phyloP scores from a whole-genome alignment of 1,140 invertebrate species.

The Drosophila watanabei region DNA sequence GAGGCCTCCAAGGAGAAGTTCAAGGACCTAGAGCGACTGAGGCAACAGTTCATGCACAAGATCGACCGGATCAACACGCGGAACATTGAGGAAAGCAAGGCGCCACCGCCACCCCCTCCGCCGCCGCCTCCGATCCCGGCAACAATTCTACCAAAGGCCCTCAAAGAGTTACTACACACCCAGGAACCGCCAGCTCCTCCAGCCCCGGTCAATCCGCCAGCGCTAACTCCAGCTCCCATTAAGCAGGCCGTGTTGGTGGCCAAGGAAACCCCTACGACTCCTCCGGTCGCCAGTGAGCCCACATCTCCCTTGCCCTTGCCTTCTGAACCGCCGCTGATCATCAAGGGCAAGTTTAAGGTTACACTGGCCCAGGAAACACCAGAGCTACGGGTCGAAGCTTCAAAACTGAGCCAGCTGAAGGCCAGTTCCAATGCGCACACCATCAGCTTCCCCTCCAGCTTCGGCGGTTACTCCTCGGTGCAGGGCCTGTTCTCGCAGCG shows the following conservation, averaged over 20 bases:
- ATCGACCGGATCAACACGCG: conserved; percentile 79
- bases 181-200: conserved; percentile 30
- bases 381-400: conserved; percentile 86
- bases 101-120: conserved; percentile 60
- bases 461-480: conserved; percentile 87
- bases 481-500: conserved; percentile 86
- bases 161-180: conserved; percentile 74
- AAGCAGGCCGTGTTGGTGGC: neutral
- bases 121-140: conserved; percentile 80
- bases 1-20: conserved; percentile 76
- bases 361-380: conserved; percentile 86
- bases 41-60: conserved; percentile 84
- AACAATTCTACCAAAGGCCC: conserved; percentile 76
- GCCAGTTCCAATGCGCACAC: conserved; percentile 87
- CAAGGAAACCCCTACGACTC: neutral
- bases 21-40: conserved; percentile 74
- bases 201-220: neutral
- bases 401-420: conserved; percentile 76
- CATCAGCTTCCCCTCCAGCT: conserved; percentile 88
- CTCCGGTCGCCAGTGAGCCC: conserved; percentile 3
- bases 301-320: conserved; percentile 36
- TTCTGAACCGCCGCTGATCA: conserved; percentile 59
- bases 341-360: conserved; percentile 82
- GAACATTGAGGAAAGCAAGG: conserved; percentile 72
- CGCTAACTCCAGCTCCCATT: neutral